Evolutionary conservation across 2,888 invertebrate species (phyloP).

Genomic region (Drosophila multiciliata): DNA sequence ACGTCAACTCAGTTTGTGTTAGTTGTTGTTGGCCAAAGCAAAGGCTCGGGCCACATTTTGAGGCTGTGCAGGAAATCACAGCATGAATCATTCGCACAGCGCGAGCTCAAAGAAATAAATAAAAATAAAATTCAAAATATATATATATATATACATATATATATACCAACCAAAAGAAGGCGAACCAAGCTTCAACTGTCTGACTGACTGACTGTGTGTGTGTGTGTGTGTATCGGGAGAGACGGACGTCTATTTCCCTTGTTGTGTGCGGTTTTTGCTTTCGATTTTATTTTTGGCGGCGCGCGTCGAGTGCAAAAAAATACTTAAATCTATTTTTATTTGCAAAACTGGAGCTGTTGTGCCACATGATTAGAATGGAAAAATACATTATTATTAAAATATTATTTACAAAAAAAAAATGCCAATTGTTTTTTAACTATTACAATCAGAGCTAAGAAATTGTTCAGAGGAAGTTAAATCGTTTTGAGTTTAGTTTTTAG

Average conservation of each 20-base stretch:
- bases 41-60: conserved; percentile 62
- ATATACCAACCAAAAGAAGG: conserved; percentile 34
- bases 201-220: conserved; percentile 46
- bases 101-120: conserved; percentile 48
- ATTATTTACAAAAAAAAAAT: neutral
- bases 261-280: conserved; percentile 44
- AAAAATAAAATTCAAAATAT: conserved; percentile 20
- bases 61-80: conserved; percentile 80
- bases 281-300: conserved; percentile 48
- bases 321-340: conserved; percentile 73
- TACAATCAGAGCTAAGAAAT: neutral
- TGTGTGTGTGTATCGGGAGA: conserved; percentile 17
- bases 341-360: conserved; percentile 7
- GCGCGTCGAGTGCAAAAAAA: conserved; percentile 73
- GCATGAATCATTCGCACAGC: conserved; percentile 80
- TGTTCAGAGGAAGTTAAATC: neutral
- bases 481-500: neutral
- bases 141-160: conserved; percentile 1
- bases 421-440: neutral
- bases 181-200: conserved; percentile 67
- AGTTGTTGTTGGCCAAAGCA: conserved; percentile 54
- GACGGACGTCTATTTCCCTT: conserved; percentile 16
- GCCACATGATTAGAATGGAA: conserved; percentile 34
- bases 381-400: conserved; percentile 19
- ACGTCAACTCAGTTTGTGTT: conserved; percentile 77